phyloP scores from a whole-genome alignment of 2,797 vertebrate genomes.

The Microctenopoma steveboyesi region DNA sequence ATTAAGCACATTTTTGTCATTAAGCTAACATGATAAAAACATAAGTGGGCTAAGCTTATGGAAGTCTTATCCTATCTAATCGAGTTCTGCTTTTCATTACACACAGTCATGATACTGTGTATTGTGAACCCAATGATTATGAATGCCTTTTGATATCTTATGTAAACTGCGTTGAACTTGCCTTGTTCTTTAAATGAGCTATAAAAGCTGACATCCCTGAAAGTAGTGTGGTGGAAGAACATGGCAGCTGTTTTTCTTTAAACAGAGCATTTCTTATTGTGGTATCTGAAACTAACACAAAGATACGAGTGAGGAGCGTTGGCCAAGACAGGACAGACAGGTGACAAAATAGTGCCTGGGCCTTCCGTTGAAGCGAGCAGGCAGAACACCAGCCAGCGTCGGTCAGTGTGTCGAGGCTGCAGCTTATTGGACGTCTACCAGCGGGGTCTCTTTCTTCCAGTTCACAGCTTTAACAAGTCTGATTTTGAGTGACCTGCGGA shows the following conservation, averaged over 20 bases:
- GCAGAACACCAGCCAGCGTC: slow-evolving; percentile 62
- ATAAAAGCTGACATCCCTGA: neutral
- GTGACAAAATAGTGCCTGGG: slow-evolving; percentile 44
- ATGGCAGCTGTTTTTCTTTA: neutral
- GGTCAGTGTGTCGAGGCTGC: slow-evolving; percentile 46
- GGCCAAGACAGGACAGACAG: neutral
- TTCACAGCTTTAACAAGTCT: slow-evolving; percentile 82
- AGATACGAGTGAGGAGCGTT: neutral
- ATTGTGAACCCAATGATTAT: too few relatives aligned
- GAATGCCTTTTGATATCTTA: too few relatives aligned
- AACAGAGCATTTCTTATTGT: neutral
- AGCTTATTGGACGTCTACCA: slow-evolving; percentile 58
- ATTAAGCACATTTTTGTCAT: too few relatives aligned
- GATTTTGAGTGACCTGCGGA: slow-evolving; percentile 84
- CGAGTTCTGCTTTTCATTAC: neutral
- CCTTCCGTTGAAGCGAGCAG: slow-evolving; percentile 33
- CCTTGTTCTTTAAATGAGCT: neutral
- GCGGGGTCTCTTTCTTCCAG: slow-evolving; percentile 60
- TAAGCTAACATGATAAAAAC: too few relatives aligned
- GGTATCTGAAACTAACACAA: neutral
- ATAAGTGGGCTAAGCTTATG: too few relatives aligned
- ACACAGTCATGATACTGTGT: too few relatives aligned
- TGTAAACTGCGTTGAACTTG: too few relatives aligned
- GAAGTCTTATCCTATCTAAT: neutral
- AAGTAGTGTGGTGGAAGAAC: neutral